Evolutionary conservation across 2,888 invertebrate species (phyloP), one percentile per base, ranked within the genome.

Genomic region (Archaeoteleia sp.): DNA sequence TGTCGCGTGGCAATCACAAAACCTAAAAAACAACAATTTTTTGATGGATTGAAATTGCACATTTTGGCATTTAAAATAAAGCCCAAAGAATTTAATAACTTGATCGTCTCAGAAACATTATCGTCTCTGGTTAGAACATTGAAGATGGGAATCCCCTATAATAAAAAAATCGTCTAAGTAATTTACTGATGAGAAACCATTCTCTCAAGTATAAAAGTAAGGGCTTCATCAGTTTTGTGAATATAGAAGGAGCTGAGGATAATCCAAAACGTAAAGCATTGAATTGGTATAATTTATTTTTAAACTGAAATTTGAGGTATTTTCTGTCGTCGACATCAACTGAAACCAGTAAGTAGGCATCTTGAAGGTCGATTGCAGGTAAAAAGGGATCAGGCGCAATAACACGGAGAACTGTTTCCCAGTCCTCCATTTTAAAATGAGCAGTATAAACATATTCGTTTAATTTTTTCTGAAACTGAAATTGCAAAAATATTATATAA

Each of bases 381-480:
- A 34, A 34, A 9, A 49, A 65, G 12, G 15, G 17, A 15, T 14
- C 9, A 5, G 3, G 17, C 3, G 14, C 4, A 1, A 57, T 9
- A 3, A 63, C 39, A 9, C 30, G 12, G 9, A 29, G 10, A 5
- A 29, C 49, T 1, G 32, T 49, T 42, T 37, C 51, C 29, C 25
- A 49, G 30, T 63, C 37, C 13, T 51, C 39, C 17, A 65, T 37
- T 42, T 51, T 57, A 25, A 57, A 65, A 27, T 65, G 51, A 5
- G 13, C 17, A 7, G 51, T 23, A 1, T 10, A 1, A 2, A 51
- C 30, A 17, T 32, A 65, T 6, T 32, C 7, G 13, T 65, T 55
- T 29, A 65, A 23, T 8, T 51, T 23, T 15, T 40, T 49, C 1
- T 51, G 20, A 20, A 57, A 57, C 1, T 51, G 15, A 17, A n/a